These are phyloP conservation scores for Pachydiplax longipennis DNA, from an alignment of 2,888 invertebrate genomes.

Conservation along the genomic window DNA sequence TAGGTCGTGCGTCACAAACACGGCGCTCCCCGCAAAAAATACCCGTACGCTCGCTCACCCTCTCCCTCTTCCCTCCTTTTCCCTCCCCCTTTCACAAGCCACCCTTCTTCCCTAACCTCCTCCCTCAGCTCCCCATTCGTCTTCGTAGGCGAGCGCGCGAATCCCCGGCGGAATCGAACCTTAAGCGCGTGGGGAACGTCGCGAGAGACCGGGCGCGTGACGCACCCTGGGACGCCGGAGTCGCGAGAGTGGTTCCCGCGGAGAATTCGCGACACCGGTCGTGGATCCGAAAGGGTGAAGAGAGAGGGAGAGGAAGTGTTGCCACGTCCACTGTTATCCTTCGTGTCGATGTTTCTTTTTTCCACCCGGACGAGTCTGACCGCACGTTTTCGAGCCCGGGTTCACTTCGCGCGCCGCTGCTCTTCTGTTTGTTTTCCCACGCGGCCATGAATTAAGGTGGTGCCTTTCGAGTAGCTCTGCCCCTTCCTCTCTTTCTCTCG, in stretches of 20 bases:
- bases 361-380: no score
- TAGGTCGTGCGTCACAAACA: neutral
- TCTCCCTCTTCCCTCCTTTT: neutral
- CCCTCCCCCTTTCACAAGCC: neutral
- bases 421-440: neutral
- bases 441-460: no score
- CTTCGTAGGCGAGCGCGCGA: neutral
- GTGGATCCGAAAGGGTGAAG: no score
- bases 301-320: no score
- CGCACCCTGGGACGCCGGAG: no score
- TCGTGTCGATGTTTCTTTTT: no score
- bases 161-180: no score
- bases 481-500: neutral
- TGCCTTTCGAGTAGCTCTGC: neutral
- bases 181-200: no score
- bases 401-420: neutral
- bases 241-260: no score
- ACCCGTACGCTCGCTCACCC: neutral
- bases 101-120: neutral
- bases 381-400: neutral
- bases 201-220: no score
- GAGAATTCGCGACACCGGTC: no score
- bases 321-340: no score
- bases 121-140: neutral
- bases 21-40: neutral